These are phyloP conservation scores for Sebastes iracundus DNA, from an alignment of 2,797 vertebrate genomes.

Conservation along the genomic window DNA sequence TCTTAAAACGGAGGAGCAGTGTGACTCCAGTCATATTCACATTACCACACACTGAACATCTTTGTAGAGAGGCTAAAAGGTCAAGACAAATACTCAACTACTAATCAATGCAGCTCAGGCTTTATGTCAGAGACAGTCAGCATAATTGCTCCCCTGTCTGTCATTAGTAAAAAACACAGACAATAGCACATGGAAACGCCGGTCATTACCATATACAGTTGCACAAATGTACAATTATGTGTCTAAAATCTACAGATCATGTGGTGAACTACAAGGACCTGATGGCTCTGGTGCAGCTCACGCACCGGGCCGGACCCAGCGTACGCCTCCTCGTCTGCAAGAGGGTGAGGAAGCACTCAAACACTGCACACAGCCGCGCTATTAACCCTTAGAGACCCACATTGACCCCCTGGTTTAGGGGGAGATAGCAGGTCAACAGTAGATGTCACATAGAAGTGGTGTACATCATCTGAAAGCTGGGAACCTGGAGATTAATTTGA, in stretches of 20 bases:
- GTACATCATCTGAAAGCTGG: too few species aligned
- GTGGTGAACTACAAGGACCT: conserved; percentile 95
- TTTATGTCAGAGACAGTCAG: not conserved
- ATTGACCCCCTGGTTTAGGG: too few species aligned
- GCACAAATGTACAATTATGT: not conserved
- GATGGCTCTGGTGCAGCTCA: conserved; percentile 91
- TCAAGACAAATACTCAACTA: not conserved
- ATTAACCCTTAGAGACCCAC: not conserved
- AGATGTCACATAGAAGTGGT: too few species aligned
- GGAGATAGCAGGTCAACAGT: too few species aligned
- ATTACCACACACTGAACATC: not conserved
- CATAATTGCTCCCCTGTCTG: not conserved
- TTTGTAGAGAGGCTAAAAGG: not conserved
- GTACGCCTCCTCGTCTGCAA: conserved; percentile 92
- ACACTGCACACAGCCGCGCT: not conserved
- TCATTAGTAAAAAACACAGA: not conserved
- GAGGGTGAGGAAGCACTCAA: conserved; percentile 84
- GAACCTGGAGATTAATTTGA: too few species aligned
- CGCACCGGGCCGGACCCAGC: conserved; percentile 86
- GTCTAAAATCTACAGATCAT: conserved; percentile 81
- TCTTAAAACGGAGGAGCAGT: not conserved
- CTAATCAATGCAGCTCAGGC: not conserved
- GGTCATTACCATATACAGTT: not conserved
- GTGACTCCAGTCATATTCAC: not conserved
- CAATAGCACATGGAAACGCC: not conserved